Percentiles rank a stretch among this genome's conserved stretches.
Evolutionary conservation across 1,140 invertebrate species (phyloP).

Genomic region (Meloidogyne floridensis): DNA sequence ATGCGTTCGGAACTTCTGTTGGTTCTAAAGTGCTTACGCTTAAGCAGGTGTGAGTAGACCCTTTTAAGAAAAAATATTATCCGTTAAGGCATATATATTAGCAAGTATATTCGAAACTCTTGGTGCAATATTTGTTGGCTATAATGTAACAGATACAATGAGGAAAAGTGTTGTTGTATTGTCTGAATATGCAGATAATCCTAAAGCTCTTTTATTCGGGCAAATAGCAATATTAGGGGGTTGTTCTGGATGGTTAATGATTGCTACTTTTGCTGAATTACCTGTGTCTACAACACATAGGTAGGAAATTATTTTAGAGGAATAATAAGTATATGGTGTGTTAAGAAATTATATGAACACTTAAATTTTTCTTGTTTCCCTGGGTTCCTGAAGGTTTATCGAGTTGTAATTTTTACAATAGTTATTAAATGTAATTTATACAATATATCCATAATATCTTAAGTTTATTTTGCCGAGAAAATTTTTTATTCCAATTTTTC

Average conservation of each 20-base stretch:
- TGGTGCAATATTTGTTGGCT: constrained; percentile 69
- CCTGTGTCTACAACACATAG: constrained; percentile 87
- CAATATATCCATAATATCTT: too few species aligned
- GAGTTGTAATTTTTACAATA: too few species aligned
- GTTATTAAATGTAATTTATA: too few species aligned
- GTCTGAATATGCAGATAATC: constrained; percentile 52
- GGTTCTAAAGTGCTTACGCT: constrained; percentile 11
- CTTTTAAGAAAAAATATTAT: too few species aligned
- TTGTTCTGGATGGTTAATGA: constrained; percentile 77
- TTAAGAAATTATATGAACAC: too few species aligned
- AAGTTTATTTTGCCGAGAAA: too few species aligned
- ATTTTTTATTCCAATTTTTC: too few species aligned
- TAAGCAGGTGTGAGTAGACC: too few species aligned
- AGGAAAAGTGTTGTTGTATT: constrained; percentile 62
- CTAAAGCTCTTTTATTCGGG: constrained; percentile 50
- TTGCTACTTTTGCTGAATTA: constrained; percentile 86
- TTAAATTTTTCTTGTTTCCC: too few species aligned
- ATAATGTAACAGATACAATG: constrained; percentile 67
- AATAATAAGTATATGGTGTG: too few species aligned
- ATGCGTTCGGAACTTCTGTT: constrained; percentile 16
- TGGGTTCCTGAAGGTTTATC: too few species aligned
- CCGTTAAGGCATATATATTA: constrained; percentile 73
- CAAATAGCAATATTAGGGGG: constrained; percentile 69
- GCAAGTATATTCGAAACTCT: constrained; percentile 88
- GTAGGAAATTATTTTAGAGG: neutral